These are phyloP conservation scores for Sciurus vulgaris DNA, from an alignment of 2,797 vertebrate genomes.

Conservation along the genomic window DNA sequence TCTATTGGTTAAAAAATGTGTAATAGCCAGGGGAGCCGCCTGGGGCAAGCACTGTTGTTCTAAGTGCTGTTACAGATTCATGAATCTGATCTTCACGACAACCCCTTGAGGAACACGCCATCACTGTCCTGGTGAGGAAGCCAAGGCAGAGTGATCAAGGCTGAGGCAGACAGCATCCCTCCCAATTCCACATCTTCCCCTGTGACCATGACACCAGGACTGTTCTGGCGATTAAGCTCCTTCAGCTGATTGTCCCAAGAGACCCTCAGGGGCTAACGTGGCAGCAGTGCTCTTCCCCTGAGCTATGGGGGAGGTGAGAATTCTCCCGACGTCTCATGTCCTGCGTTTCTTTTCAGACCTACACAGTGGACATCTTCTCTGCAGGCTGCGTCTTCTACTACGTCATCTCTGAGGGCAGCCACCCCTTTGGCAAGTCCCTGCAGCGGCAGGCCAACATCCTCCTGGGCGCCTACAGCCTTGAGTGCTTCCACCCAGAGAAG, in stretches of 20 bases:
- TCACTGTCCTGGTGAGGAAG: neutral
- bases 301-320: neutral
- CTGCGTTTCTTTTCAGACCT: conserved; percentile 91
- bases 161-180: neutral
- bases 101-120: rapidly evolving
- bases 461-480: conserved; percentile 93
- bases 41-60: neutral
- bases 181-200: neutral
- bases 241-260: rapidly evolving
- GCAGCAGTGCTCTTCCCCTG: neutral
- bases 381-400: conserved; percentile 99
- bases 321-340: neutral
- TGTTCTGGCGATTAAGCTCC: neutral
- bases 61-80: neutral
- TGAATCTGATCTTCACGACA: rapidly evolving
- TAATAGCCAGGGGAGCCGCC: neutral
- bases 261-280: neutral
- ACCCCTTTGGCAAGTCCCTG: conserved; percentile 97
- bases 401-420: conserved; percentile 95
- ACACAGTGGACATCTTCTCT: conserved; percentile 97
- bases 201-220: rapidly evolving
- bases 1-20: neutral
- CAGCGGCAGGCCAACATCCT: conserved; percentile 99
- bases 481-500: conserved; percentile 90
- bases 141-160: rapidly evolving